Percentiles rank a stretch among this genome's conserved stretches.
Evolutionary conservation across 2,888 invertebrate genomes (phyloP).

Genomic region (Lepeophtheirus nordmannii): DNA sequence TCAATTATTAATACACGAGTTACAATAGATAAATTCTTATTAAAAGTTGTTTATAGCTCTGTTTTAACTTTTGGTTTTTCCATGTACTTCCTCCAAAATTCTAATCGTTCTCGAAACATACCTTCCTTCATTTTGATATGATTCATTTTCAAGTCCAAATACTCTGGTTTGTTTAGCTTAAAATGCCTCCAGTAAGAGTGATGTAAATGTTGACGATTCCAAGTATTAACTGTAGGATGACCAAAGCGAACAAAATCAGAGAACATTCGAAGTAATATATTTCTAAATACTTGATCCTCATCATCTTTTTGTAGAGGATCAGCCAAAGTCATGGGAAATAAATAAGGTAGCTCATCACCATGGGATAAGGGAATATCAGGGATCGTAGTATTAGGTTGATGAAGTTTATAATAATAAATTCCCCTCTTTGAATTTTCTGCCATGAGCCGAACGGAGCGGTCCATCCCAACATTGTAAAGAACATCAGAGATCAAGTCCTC

Average conservation of each 20-base stretch:
- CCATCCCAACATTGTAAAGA: background rate
- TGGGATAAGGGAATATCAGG: background rate
- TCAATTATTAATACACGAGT: too few species aligned
- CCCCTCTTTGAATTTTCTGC: background rate
- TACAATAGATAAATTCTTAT: too few species aligned
- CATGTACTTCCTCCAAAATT: background rate
- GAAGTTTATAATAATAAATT: background rate
- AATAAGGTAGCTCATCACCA: background rate
- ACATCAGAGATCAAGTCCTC: background rate
- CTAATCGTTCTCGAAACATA: background rate
- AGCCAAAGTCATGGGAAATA: background rate
- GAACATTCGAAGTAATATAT: background rate
- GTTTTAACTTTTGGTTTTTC: background rate
- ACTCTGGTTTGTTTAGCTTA: background rate
- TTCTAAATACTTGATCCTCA: background rate
- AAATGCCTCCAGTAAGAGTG: background rate
- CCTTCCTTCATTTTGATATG: background rate
- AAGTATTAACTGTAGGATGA: background rate
- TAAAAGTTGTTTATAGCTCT: background rate
- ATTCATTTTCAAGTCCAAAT: background rate
- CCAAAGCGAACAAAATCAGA: background rate
- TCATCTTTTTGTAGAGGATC: background rate
- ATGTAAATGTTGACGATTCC: constrained; percentile 1
- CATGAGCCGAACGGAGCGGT: background rate
- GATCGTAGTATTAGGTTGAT: background rate